Evolutionary conservation across 2,113 vertebrate genomes (phyloP), one percentile per base, ranked within the genome.

Genomic region (Agapornis roseicollis): DNA sequence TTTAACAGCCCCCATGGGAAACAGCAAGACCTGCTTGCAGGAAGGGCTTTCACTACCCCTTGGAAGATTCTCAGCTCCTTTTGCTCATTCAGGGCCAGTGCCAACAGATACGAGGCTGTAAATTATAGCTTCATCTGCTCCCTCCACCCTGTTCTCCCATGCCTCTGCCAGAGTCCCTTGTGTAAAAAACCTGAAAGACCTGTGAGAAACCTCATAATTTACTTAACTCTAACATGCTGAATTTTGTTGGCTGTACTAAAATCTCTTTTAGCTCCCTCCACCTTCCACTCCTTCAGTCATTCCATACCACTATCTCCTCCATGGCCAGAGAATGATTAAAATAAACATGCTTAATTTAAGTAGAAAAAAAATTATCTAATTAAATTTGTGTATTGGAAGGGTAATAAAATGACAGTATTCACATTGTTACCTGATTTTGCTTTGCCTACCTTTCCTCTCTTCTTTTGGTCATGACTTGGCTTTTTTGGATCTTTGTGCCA

Each of bases 11-110:
- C 31, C 23, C 15, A 24, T 0, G 2, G n/a, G 42, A 60, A 70
- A 41, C 25, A 63, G 12, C 1, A 3, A 17, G 11, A 72, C 9
- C 13, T 5, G 6, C 13, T 11, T 64, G 41, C 41, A 79, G 25
- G 9, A 74, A 1, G 2, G 10, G 6, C 44, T 85, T 91, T 71
- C 17, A 15, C 42, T 50, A 31, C 17, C 16, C 22, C 15, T 52
- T 41, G 61, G 31, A 89, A 72, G 35, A 15, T 82, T 68, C 46
- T 76, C n/a, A 60, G 39, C 44, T 88, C 22, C 17, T 89, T 71
- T 25, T n/a, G 25, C 2, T 1, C 10, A 52, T 41, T 70, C 10
- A 17, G 63, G 35, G 31, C 7, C 35, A 69, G 27, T 1, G 1
- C 1, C 5, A 18, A n/a, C 10, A 78, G 35, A 42, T 25, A 50